Conservation (phyloP, 2,113 vertebrate species). For the Ahaetulla prasina region DNA sequence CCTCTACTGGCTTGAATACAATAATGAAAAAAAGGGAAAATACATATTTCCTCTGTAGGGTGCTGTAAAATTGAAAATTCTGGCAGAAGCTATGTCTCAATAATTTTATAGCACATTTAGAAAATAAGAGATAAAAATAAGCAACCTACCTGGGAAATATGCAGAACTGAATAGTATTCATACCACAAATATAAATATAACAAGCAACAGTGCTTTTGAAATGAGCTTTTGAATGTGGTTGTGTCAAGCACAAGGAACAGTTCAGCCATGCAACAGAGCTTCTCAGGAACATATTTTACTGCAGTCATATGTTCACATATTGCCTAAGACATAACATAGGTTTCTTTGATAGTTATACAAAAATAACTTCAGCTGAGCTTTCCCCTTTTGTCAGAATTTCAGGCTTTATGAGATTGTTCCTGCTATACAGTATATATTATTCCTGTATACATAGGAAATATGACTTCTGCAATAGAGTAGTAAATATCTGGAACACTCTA, state of each 20-base stretch:
- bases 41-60: neutral
- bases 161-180: neutral
- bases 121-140: neutral
- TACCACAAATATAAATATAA: neutral
- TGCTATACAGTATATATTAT: no score
- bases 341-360: neutral
- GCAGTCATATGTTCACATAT: neutral
- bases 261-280: neutral
- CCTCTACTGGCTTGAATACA: constrained; percentile 60
- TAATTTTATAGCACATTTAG: neutral
- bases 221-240: neutral
- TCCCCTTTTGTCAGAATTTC: neutral
- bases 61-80: neutral
- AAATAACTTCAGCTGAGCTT: neutral
- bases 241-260: neutral
- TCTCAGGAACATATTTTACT: neutral
- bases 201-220: neutral
- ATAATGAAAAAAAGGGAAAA: constrained; percentile 9
- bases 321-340: neutral
- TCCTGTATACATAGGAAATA: no score
- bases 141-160: neutral
- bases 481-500: no score
- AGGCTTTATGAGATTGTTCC: neutral
- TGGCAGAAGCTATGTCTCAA: neutral
- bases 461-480: no score